Conservation (phyloP, 2,113 vertebrate genomes). For the Aplodontia rufa region DNA sequence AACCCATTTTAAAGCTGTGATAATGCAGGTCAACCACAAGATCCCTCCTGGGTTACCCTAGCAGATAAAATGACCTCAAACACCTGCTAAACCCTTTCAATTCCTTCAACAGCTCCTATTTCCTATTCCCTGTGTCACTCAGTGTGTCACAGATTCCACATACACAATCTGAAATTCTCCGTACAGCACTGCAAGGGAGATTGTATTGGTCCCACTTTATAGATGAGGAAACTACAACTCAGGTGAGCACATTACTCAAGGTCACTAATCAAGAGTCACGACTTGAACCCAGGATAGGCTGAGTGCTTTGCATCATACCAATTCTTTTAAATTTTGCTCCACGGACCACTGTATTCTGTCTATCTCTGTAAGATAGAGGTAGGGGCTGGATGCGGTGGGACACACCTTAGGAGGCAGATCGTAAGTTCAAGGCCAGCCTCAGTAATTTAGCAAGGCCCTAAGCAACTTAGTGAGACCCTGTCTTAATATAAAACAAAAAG, state of each 20-base stretch:
- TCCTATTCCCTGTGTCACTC: background rate
- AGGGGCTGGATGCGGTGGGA: too few relatives aligned
- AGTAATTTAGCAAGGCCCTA: background rate
- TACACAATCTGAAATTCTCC: background rate
- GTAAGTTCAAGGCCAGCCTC: background rate
- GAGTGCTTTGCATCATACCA: background rate
- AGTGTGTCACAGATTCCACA: background rate
- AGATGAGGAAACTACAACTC: background rate
- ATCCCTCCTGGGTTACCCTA: background rate
- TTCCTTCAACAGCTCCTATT: background rate
- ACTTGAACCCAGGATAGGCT: background rate
- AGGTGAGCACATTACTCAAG: background rate
- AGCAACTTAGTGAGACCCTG: background rate
- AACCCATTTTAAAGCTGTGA: background rate
- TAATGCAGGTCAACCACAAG: background rate
- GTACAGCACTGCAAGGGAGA: background rate
- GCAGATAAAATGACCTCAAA: background rate
- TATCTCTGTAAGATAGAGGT: background rate
- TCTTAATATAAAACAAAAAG: background rate
- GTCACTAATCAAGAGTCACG: background rate
- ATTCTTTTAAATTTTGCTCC: background rate
- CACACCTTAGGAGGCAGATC: too few relatives aligned
- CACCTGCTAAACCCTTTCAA: background rate
- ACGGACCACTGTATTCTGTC: background rate
- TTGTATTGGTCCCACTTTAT: background rate